Evolutionary conservation across 2,113 vertebrate species (phyloP).

Genomic region (Pedionomus torquatus): DNA sequence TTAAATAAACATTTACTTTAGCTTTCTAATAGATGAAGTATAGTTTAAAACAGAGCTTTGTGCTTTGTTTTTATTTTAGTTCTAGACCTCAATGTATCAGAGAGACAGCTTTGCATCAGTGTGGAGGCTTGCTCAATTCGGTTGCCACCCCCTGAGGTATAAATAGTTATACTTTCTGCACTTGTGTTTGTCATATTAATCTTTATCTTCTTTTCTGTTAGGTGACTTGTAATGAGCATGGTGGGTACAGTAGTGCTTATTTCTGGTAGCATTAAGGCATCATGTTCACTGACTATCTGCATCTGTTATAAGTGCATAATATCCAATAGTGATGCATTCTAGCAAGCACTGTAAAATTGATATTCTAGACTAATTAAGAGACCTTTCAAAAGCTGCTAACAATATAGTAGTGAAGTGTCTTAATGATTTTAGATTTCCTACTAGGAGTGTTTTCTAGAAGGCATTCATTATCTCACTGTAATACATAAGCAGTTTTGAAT

Average conservation of each 20-base stretch:
- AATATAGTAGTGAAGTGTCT: not conserved
- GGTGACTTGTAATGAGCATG: not conserved
- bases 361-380: not conserved
- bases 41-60: not conserved
- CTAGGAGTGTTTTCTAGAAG: not conserved
- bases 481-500: not conserved
- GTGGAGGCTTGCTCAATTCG: slow-evolving; percentile 79
- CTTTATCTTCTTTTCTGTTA: not conserved
- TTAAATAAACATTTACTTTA: not conserved
- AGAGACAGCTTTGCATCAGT: slow-evolving; percentile 85
- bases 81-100: slow-evolving; percentile 80
- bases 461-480: not conserved
- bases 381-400: not conserved
- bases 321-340: not conserved
- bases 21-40: not conserved
- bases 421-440: not conserved
- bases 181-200: not conserved
- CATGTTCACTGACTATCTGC: not conserved
- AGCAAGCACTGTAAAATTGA: not conserved
- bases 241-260: not conserved
- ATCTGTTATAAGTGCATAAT: not conserved
- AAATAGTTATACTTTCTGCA: not conserved
- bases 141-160: slow-evolving; percentile 80
- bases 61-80: slow-evolving; percentile 71
- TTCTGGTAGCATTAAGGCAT: not conserved